Evolutionary conservation across 2,113 vertebrate genomes (phyloP), one percentile per base, ranked within the genome.

Genomic region (Tupaia chinensis): DNA sequence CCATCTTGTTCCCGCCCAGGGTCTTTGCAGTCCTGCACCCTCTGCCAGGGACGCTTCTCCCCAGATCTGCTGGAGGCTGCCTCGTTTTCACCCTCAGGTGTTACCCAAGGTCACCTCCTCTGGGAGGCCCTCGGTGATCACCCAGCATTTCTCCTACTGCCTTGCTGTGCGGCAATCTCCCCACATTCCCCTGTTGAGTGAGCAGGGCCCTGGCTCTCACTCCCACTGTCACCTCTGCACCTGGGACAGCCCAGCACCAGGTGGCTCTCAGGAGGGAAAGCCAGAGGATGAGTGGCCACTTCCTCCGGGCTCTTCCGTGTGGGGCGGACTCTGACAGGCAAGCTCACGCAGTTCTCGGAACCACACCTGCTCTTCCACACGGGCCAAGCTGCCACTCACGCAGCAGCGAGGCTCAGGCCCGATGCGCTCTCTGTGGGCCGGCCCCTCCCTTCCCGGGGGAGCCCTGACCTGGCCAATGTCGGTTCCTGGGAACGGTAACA

Each of bases 401-500:
- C 73, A 9, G 5, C 19, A 2, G 22, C 73, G 6, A 44, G 3
- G n/a, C 78, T 58, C 15, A 0, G 20, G 53, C 44, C 91, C 32
- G 65, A 53, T 3, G n/a, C 5, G 44, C 58, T 32, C 15, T 22
- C 90, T 2, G 1, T 0, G 22, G 32, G 53, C 63, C 54, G 6
- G 9, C 32, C 32, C 29, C 4, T 0, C 65, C 25, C 23, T 29
- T 1, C 19, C 22, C 16, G 13, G 72, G 74, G 7, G 14, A 58
- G 54, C 27, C 72, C n/a, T 4, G 16, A 61, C 7, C 63, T 27
- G 58, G 68, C 61, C 19, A 32, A 22, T 0, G 0, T 10, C 68
- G 5, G 23, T 1, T 20, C 79, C 1, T 4, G 2, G 69, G 1
- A 13, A 29, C 58, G 25, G 1, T 0, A 7, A 23, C 2, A 15